phyloP scores from a whole-genome alignment of 2,113 vertebrate genomes.

The Danionella cerebrum region DNA sequence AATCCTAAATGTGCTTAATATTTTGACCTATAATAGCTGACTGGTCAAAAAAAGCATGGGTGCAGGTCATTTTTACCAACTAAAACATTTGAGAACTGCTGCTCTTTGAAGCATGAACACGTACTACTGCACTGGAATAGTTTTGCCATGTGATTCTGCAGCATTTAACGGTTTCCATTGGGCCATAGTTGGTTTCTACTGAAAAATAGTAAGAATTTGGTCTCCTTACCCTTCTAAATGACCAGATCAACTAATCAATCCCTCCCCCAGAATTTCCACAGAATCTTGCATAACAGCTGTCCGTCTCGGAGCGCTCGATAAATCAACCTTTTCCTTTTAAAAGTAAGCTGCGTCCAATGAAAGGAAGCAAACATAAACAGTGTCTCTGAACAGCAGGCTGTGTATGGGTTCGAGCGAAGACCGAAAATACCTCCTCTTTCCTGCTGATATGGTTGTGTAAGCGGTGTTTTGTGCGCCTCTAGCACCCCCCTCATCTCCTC shows the following conservation, averaged over 20 bases:
- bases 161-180: neutral
- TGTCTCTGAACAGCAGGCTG: conserved; percentile 8
- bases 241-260: neutral
- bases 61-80: too few species aligned
- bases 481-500: neutral
- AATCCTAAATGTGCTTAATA: too few species aligned
- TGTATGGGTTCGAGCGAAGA: conserved; percentile 30
- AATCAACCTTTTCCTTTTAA: conserved; percentile 15
- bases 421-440: conserved; percentile 36
- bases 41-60: too few species aligned
- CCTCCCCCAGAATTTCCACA: neutral
- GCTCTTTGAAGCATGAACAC: too few species aligned
- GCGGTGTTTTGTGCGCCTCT: conserved; percentile 30
- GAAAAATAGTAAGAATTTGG: too few species aligned
- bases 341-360: conserved; percentile 7
- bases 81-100: too few species aligned
- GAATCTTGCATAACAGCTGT: neutral
- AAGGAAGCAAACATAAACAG: neutral
- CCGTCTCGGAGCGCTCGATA: neutral
- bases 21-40: too few species aligned
- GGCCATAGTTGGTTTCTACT: conserved; percentile 17
- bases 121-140: too few species aligned
- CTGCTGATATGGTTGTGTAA: conserved; percentile 39
- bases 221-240: neutral
- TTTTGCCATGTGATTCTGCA: too few species aligned